Conservation (phyloP, 2,113 vertebrate species). For the Gavialis gangeticus region DNA sequence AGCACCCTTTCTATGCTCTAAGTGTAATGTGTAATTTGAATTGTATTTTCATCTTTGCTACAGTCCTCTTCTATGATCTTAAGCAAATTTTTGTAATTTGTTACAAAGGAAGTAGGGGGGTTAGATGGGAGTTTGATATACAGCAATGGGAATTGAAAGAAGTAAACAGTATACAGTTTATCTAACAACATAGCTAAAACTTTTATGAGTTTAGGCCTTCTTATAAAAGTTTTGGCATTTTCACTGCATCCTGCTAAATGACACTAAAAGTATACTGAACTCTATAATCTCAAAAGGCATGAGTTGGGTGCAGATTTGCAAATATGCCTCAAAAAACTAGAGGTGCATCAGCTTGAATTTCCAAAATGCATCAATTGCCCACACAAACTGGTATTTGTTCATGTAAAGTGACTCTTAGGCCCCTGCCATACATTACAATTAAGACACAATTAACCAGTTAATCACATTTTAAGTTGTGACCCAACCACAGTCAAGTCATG, state of each 20-base stretch:
- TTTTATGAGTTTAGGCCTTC: background rate
- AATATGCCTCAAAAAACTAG: background rate
- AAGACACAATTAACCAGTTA: no score
- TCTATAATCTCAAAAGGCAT: slow-evolving; percentile 19
- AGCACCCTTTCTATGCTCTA: background rate
- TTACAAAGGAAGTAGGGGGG: background rate
- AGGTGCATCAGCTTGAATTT: slow-evolving; percentile 45
- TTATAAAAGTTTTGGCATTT: slow-evolving; percentile 21
- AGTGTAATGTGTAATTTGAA: background rate
- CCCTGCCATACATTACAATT: no score
- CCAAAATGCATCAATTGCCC: slow-evolving; percentile 32
- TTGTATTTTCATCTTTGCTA: background rate
- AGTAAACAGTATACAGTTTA: background rate
- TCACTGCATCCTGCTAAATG: slow-evolving; percentile 34
- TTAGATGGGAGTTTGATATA: background rate
- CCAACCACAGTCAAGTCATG: no score
- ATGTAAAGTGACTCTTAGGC: slow-evolving; percentile 8
- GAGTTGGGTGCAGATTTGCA: background rate
- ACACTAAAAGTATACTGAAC: background rate
- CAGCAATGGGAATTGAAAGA: background rate
- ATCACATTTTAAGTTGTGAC: no score
- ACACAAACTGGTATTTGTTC: background rate
- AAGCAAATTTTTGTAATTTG: background rate
- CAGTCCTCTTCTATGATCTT: background rate
- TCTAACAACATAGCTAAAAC: background rate